Percentiles rank a stretch among this genome's conserved stretches.
These are phyloP conservation scores for Candidula unifasciata DNA, from an alignment of 2,888 invertebrate genomes.

Conservation along the genomic window DNA sequence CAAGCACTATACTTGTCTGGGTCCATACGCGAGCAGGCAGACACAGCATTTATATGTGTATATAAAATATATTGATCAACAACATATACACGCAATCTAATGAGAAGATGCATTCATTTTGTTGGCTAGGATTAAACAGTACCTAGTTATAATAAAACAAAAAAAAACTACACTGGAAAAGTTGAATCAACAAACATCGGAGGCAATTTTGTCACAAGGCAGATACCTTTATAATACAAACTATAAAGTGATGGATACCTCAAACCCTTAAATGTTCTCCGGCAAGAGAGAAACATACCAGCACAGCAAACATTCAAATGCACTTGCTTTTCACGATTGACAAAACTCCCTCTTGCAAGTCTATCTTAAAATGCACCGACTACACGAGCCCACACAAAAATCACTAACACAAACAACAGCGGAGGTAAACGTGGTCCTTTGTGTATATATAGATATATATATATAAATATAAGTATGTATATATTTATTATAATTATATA, in stretches of 20 bases:
- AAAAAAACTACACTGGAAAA: conserved; percentile 47
- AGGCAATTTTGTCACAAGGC: conserved; percentile 44
- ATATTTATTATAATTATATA: conserved; percentile 48
- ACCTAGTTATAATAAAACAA: conserved; percentile 45
- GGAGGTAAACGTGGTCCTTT: conserved; percentile 53
- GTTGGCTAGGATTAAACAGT: conserved; percentile 36
- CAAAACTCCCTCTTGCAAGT: conserved; percentile 37
- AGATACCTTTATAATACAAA: neutral
- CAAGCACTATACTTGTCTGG: neutral
- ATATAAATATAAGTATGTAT: conserved; percentile 52
- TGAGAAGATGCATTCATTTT: conserved; percentile 52
- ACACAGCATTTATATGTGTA: conserved; percentile 24
- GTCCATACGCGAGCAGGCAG: neutral
- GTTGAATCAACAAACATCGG: conserved; percentile 43
- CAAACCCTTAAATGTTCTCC: neutral
- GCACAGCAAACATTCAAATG: neutral
- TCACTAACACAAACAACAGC: conserved; percentile 43
- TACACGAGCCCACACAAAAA: conserved; percentile 46
- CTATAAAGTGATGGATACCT: neutral
- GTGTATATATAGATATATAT: conserved; percentile 46
- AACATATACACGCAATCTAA: conserved; percentile 43
- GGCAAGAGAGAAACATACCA: neutral
- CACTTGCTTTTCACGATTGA: conserved; percentile 13
- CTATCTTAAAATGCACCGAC: conserved; percentile 46
- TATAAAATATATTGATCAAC: conserved; percentile 35